Evolutionary conservation across 30 jellyfish, hydroid and myxozoan genomes (phyloP), one percentile per base, ranked within the genome.

Genomic region (Aurelia sp.): DNA sequence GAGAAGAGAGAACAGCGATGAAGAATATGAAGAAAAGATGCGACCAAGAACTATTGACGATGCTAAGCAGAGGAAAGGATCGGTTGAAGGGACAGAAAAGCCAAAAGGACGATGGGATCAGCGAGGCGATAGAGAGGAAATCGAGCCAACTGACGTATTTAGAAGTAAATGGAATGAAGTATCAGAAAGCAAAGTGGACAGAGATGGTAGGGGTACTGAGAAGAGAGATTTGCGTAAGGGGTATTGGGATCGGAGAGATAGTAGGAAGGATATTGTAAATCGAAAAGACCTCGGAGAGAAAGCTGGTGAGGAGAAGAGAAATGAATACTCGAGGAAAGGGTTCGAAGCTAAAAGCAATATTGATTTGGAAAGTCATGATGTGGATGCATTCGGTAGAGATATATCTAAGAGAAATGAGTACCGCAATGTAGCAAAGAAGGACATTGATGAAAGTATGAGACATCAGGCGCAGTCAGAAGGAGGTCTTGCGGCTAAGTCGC

Each of bases 301-400:
- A 20, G 35, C 16, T 37, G n/a, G 31, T 40, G 62, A 27, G 22
- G 66, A 33, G 13, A 11, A 60, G 66, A 11, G 67, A 76, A 60
- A 62, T 12, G 48, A 20, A 18, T 55, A 63, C n/a, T 16, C 52
- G 27, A 22, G 76, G 44, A 20, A 21, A 13, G 35, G 19, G 44
- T 1, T 13, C 9, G 52, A 13, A 13, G 44, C 74, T 16, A 9
- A 17, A 64, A 11, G 41, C 18, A 64, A 17, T 47, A 13, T 6
- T 44, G 8, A 2, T 44, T 44, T 44, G 69, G 69, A 59, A 59
- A 4, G 21, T 23, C 20, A 22, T 15, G 58, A 51, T 4, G 89
- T 70, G 18, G 93, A 84, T 3, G 40, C 59, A 15, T 84, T 84
- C 41, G 93, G 93, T 16, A 80, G 93, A 8, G 93, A 84, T 64